Conservation (phyloP, 2,113 vertebrate species). For the Pteruthius melanotis region DNA sequence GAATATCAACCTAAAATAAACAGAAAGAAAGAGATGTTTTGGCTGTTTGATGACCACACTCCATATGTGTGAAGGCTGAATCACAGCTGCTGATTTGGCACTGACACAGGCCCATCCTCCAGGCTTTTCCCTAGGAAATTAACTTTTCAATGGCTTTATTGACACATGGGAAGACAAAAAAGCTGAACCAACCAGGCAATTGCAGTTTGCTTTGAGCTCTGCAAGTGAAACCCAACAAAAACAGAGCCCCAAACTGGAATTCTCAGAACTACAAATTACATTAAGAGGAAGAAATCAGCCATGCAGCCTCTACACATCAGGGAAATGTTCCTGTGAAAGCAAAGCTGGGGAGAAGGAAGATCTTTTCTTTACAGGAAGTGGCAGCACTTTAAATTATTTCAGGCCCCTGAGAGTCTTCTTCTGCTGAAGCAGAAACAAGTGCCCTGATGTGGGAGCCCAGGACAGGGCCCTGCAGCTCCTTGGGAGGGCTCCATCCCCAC, state of each 20-base stretch:
- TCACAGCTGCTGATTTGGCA: background rate
- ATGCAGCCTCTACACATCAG: background rate
- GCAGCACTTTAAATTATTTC: background rate
- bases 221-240: background rate
- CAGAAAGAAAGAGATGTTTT: background rate
- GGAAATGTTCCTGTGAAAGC: background rate
- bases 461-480: background rate
- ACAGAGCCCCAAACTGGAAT: background rate
- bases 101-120: background rate
- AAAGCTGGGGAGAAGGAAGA: background rate
- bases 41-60: background rate
- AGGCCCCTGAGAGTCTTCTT: background rate
- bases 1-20: background rate
- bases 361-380: background rate
- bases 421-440: rapidly evolving
- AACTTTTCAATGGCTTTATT: background rate
- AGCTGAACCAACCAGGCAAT: background rate
- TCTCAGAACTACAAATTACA: background rate
- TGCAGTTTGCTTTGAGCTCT: background rate
- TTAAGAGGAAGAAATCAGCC: background rate
- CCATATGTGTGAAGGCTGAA: background rate
- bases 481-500: rapidly evolving
- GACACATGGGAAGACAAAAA: background rate
- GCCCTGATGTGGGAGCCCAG: background rate
- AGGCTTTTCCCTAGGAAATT: background rate